Evolutionary conservation across 1,140 invertebrate species (phyloP), one percentile per base, ranked within the genome.

Genomic region (Drosophila pandora): DNA sequence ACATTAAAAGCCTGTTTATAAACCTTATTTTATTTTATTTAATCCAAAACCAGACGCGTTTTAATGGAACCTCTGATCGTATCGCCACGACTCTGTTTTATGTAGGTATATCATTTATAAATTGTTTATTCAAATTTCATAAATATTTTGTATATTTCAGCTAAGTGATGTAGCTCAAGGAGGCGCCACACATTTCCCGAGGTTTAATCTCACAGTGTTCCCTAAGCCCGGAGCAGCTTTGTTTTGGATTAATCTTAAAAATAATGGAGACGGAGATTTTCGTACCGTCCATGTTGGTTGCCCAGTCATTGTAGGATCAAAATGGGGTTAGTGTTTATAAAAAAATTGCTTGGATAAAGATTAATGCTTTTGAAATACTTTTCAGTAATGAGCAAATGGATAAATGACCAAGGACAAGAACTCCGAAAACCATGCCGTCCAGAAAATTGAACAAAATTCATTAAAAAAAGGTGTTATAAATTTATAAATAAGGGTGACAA

Each of bases 111-210:
- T 39, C 0, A 2, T 2, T 2, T 2, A 1, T 1, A 1, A 1
- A 21, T 37, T 34, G 1, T 21, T 22, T 9, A 9, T 25, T 7
- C 2, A 47, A 22, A 8, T 7, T 8, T 21, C 0, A 7, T 12
- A 17, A 21, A n/a, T 21, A 1, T 41, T n/a, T 6, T 7, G 5
- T 39, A 13, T 21, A 4, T 3, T 39, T 41, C 91, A 98, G 97
- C 97, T 99, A 95, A 96, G 95, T 70, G 97, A 98, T 87, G 97
- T 99, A 43, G 94, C 96, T 47, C 97, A 98, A 91, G 98, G 98
- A 5, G 98, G 98, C 23, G 97, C 96, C 6, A 99, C 98, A 0
- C 97, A 98, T 13, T 99, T 99, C 90, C 96, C 97, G 1, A 93
- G 94, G 58, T 93, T 98, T 45, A 96, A 95, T 22, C 93, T 97